Evolutionary conservation across 2,888 invertebrate species (phyloP).

Genomic region (Tetrapedia diversipes): DNA sequence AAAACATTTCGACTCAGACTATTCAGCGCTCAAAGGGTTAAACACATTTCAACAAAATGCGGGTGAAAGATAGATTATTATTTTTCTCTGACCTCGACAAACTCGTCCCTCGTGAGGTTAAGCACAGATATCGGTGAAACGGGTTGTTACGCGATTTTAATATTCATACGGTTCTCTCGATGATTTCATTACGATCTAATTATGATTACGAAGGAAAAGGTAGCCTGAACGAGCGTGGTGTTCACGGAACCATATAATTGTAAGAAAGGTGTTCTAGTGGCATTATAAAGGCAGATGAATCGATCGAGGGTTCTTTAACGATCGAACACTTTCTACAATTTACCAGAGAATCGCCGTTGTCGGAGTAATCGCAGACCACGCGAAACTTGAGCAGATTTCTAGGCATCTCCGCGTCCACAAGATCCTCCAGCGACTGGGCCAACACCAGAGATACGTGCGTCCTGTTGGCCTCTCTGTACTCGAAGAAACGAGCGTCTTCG

Average conservation of each 20-base stretch:
- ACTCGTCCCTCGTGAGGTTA: no score
- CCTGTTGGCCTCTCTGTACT: slow-evolving; percentile 89
- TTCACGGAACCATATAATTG: not conserved
- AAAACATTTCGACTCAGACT: no score
- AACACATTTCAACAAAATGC: no score
- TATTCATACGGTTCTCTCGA: not conserved
- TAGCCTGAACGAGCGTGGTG: not conserved
- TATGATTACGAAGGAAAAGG: not conserved
- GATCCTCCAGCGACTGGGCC: slow-evolving; percentile 90
- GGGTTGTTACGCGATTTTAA: not conserved
- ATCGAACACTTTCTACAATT: slow-evolving; percentile 64
- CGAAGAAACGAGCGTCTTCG: slow-evolving; percentile 89
- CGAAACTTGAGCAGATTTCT: slow-evolving; percentile 93
- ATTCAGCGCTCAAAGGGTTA: no score
- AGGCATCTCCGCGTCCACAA: slow-evolving; percentile 92
- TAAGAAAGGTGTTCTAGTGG: slow-evolving; percentile 4
- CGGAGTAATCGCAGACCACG: slow-evolving; percentile 89
- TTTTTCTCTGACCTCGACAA: no score
- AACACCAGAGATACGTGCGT: slow-evolving; percentile 91
- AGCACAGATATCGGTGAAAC: no score
- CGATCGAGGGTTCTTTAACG: not conserved
- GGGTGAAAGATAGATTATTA: no score
- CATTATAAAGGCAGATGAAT: not conserved
- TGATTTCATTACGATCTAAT: slow-evolving; percentile 11
- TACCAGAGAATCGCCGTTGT: slow-evolving; percentile 87